Conservation (phyloP, 2,113 vertebrate genomes). For the Carettochelys insculpta region DNA sequence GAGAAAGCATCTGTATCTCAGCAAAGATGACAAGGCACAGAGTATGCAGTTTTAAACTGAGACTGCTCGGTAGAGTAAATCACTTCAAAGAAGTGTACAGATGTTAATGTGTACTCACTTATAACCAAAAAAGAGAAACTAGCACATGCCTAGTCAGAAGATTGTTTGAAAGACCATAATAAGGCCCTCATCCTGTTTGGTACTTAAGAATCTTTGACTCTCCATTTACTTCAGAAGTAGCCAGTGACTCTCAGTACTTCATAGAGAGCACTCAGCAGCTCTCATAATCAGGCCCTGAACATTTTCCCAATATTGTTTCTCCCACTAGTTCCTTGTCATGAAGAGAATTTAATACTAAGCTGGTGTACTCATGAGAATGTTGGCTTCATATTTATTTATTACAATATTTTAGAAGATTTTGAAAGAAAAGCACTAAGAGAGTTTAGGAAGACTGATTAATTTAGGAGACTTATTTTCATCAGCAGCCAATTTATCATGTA, state of each 20-base stretch:
- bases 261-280: neutral
- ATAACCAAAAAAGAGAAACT: constrained; percentile 24
- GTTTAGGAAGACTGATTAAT: neutral
- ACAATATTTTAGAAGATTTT: neutral
- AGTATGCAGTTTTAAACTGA: constrained; percentile 56
- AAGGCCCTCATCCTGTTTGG: neutral
- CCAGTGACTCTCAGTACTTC: neutral
- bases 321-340: constrained; percentile 5
- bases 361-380: neutral
- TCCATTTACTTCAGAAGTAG: neutral
- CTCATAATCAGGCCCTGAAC: neutral
- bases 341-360: neutral
- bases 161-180: constrained; percentile 25
- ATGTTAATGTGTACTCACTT: constrained; percentile 12
- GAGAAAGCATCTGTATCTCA: constrained; percentile 61
- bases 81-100: constrained; percentile 61
- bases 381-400: neutral
- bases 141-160: constrained; percentile 18
- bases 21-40: constrained; percentile 49
- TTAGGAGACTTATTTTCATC: constrained; percentile 2
- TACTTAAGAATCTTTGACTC: neutral
- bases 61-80: constrained; percentile 22
- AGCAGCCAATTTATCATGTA: neutral
- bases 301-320: neutral
- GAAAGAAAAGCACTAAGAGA: neutral